Conservation (phyloP, 2,797 vertebrate species). For the Lagothrix lagotricha region DNA sequence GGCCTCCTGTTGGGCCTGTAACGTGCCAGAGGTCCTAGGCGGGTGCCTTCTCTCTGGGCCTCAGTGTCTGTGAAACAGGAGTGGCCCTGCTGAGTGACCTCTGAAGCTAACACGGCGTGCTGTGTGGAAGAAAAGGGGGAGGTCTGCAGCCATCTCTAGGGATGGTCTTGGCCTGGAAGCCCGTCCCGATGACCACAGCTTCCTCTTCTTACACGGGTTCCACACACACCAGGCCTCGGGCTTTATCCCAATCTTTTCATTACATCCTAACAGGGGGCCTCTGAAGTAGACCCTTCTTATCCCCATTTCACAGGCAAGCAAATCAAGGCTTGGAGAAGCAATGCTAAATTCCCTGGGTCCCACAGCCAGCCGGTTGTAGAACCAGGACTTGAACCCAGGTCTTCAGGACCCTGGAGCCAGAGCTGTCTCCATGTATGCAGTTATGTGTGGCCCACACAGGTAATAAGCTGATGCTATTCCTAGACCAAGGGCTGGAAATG, state of each 20-base stretch:
- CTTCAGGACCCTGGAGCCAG: fast-evolving
- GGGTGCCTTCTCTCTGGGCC: neutral
- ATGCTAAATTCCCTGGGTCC: neutral
- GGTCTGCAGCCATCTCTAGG: too few relatives aligned
- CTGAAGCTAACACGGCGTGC: fast-evolving
- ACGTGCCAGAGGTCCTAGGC: neutral
- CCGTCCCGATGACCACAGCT: fast-evolving
- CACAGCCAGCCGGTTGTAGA: neutral
- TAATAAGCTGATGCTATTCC: fast-evolving
- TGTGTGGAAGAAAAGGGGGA: neutral
- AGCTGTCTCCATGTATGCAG: neutral
- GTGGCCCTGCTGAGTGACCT: neutral
- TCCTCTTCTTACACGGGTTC: neutral
- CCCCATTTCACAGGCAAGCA: neutral
- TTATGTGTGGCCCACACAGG: neutral
- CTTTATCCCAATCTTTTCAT: neutral
- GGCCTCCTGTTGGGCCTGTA: neutral
- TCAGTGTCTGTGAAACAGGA: neutral
- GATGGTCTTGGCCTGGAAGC: neutral
- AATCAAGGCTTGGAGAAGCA: neutral
- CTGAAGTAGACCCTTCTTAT: neutral
- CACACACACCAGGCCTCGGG: neutral
- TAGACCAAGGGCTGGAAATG: too few relatives aligned
- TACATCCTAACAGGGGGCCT: neutral
- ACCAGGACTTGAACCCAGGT: neutral